Base-by-base conservation (phyloP, 2,113 vertebrate species). In the Axis porcinus region DNA sequence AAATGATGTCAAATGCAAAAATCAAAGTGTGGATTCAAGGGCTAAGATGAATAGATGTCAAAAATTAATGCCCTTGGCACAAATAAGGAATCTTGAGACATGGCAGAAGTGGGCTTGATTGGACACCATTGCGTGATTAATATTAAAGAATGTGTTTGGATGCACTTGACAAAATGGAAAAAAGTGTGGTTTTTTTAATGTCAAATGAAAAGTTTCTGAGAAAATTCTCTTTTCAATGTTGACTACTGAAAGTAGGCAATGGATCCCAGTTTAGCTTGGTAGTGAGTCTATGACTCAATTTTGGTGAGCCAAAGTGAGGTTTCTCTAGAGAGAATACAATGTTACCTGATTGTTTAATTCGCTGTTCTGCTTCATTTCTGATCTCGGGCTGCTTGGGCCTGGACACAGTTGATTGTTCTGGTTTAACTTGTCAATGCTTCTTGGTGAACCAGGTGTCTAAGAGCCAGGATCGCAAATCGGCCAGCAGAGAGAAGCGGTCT, bases 401-500 rank as follows among this genome's bases (percentile, higher is more conserved):
- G 45, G 30, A 43, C 36, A 16, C 6, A 2, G 28, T 16, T 89
- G 27, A 21, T 50, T n/a, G 5, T 70, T 60, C 40, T 85, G 6
- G 21, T 62, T n/a, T 76, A 85, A 86, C 9, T 33, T 50, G 13
- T 12, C n/a, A 25, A 43, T 95, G 27, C 58, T 87, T 23, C 55
- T 62, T 92, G 57, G 7, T 92, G 55, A 96, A 85, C 94, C 97
- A 99, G 99, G 99, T 99, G 43, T 94, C 99, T 11, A 99, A 99
- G 98, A 99, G 99, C 97, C 99, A 99, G 47, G 99, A 99, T 55
- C 99, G 99, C 62, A 99, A 99, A 43, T 99, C 99, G 0, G 96
- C 99, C 52, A 99, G 99, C 98, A 99, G 99, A 94, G 99, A 99
- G 95, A 99, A 99, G 97, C 99, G 99, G 94, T 99, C 99, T 25